Base-by-base conservation (phyloP, 2,888 invertebrate genomes). In the Teleiodes luculella region DNA sequence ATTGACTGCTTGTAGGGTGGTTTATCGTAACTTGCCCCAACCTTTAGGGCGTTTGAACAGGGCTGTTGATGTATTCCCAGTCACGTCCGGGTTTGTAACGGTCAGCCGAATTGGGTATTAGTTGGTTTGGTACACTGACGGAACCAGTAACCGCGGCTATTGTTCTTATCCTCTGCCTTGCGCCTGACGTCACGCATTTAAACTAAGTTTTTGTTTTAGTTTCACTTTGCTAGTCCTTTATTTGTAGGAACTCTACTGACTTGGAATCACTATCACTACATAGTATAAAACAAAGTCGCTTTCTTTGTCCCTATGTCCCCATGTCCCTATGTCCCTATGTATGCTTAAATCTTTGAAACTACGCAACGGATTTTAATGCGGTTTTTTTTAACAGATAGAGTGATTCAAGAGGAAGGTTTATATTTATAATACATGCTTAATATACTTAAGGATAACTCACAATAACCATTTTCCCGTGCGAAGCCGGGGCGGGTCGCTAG, bases 51-150 rank as follows among this genome's bases (percentile, higher is more conserved):
- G 14, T 6, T 24, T 14, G n/a, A n/a, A 46, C 13, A 31, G 46
- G 53, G 16, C 16, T 4, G 33, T 36, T 36, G 45, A 54, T 45
- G 28, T 45, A 54, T 56, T 52, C 52, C 52, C 41, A n/a, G 56
- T 56, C 53, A 52, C 53, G 56, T 56, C 14, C 28, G 10, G 2
- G 7, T 33, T 10, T 20, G 11, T 20, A 47, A 47, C 47, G 47
- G 35, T 1, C 35, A 7, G 35, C 35, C 35, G 48, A 48, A 48
- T 35, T 48, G 48, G 30, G 20, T 20, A 48, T 48, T 35, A 35
- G 48, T 28, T 43, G 8, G 6, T 18, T 4, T 18, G 18, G 11
- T 41, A 18, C 39, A 10, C n/a, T n/a, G n/a, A 10, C 13, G 35
- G 20, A 18, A 11, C 39, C 18, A 3, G 14, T n/a, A 4, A 35